Evolutionary conservation across 2,113 vertebrate species (phyloP), one percentile per base, ranked within the genome.

Genomic region (Hyla sarda): DNA sequence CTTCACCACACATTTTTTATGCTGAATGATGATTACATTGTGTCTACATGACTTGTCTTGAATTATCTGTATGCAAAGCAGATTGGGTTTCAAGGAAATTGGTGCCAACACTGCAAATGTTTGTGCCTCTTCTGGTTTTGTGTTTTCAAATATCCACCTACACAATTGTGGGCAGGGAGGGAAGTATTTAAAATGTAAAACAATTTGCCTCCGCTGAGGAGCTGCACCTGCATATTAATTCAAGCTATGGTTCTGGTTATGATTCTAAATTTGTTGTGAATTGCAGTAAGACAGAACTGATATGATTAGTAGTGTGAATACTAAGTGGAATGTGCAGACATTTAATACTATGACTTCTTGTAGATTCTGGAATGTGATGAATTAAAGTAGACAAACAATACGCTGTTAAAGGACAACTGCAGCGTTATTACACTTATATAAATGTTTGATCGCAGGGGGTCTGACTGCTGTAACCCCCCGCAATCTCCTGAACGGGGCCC

Each of bases 11-110:
- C 77, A 81, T 81, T 45, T 74, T 80, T 81, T 81, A 80, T 81
- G 77, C 37, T 72, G 60, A 73, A 47, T 81, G 84, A 86, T 86
- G 84, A 86, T 86, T 86, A 86, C 77, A 86, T 86, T 80, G 84
- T 86, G 75, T 86, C 77, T 86, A 81, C 84, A 86, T 86, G 84
- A 81, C 84, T 86, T 86, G 84, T 34, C 65, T 25, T 73, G 50
- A 86, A 86, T 81, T 81, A 86, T 86, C 77, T 86, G 84, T 77
- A 86, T 81, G 76, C 76, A 86, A 81, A 86, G 67, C 65, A 86
- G 62, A 86, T 81, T 86, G 77, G 77, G 79, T 86, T 71, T 54
- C 62, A 86, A 17, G 73, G 47, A 50, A 73, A 32, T 60, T 48
- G 82, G 32, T 73, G 56, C 34, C 32, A 73, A 37, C 28, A 65